Evolutionary conservation across 1,140 invertebrate species (phyloP).

Genomic region (Drosophila suzukii): DNA sequence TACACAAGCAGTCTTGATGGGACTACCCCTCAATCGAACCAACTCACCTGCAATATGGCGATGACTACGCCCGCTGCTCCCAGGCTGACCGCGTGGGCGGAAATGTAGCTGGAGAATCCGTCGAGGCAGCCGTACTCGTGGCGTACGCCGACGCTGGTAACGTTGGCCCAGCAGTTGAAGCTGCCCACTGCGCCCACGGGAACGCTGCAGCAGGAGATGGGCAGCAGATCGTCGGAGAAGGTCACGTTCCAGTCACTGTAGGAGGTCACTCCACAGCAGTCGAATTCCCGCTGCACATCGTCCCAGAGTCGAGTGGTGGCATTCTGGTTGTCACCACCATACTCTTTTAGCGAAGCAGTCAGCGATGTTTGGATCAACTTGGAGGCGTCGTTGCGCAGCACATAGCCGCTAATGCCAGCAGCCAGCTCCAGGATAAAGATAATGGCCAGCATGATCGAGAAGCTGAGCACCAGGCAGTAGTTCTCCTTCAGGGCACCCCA

Average conservation of each 20-base stretch:
- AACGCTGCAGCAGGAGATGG: slow-evolving; percentile 87
- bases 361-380: slow-evolving; percentile 85
- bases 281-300: slow-evolving; percentile 87
- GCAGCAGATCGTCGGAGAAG: slow-evolving; percentile 82
- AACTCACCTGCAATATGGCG: slow-evolving; percentile 89
- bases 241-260: slow-evolving; percentile 87
- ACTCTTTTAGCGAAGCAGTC: slow-evolving; percentile 85
- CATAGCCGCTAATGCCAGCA: slow-evolving; percentile 92
- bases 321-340: slow-evolving; percentile 83
- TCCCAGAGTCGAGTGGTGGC: slow-evolving; percentile 86
- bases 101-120: slow-evolving; percentile 87
- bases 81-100: slow-evolving; percentile 89
- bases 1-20: not conserved
- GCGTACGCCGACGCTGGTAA: slow-evolving; percentile 8
- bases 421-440: slow-evolving; percentile 93
- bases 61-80: slow-evolving; percentile 91
- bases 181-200: slow-evolving; percentile 84
- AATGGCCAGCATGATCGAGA: slow-evolving; percentile 89
- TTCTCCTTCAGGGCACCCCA: slow-evolving; percentile 93
- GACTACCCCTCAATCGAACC: not conserved
- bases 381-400: slow-evolving; percentile 87
- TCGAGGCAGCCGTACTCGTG: slow-evolving; percentile 85
- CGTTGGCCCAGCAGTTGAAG: slow-evolving; percentile 83
- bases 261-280: slow-evolving; percentile 89
- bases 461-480: slow-evolving; percentile 92